Evolutionary conservation across 2,888 invertebrate genomes (phyloP).

Genomic region (Isoperla grammatica): DNA sequence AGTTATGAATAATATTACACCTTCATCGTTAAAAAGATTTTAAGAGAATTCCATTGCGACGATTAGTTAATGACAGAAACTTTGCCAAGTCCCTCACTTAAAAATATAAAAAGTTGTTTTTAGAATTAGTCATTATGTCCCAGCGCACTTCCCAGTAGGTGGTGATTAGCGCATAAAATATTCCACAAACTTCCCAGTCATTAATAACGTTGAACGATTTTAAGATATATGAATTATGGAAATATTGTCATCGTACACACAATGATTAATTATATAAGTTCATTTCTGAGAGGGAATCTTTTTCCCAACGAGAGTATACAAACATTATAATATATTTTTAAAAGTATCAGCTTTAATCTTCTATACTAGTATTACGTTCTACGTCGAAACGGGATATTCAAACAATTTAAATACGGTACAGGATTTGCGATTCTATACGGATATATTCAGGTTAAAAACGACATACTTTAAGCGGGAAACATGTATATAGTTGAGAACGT

Average conservation of each 20-base stretch:
- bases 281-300: conserved; percentile 2
- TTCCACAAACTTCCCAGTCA: neutral
- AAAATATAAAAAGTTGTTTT: no score
- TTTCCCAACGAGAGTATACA: neutral
- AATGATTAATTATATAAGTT: conserved; percentile 20
- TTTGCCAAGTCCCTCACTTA: no score
- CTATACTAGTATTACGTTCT: neutral
- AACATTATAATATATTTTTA: conserved; percentile 1
- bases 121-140: no score
- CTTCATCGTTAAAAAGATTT: no score
- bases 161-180: neutral
- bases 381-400: no score
- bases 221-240: conserved; percentile 20
- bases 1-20: no score
- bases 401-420: no score
- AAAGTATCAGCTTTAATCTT: neutral
- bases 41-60: no score
- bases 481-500: neutral
- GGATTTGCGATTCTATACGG: no score
- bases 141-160: no score
- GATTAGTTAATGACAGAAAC: no score
- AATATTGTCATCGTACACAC: conserved; percentile 15
- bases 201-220: conserved; percentile 3
- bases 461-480: conserved; percentile 14
- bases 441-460: no score